Percentiles rank a stretch among this genome's conserved stretches.
Evolutionary conservation across 1,140 invertebrate species (phyloP).

Genomic region (Drosophila orosa): DNA sequence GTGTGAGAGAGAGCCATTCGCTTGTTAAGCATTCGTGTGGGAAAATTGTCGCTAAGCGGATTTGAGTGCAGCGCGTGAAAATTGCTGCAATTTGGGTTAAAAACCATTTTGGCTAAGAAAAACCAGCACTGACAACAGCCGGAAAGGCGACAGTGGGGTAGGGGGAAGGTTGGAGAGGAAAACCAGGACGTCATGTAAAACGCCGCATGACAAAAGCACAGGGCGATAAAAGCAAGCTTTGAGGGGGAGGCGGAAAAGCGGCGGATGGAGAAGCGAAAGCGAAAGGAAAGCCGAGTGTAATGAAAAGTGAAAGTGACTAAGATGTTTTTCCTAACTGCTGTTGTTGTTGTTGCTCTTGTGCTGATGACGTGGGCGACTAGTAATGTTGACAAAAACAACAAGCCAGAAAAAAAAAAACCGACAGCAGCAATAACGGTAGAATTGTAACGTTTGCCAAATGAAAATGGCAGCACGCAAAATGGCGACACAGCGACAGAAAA

Average conservation of each 20-base stretch:
- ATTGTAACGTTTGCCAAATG: conserved; percentile 52
- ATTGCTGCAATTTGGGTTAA: conserved; percentile 71
- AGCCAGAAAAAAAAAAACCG: conserved; percentile 4
- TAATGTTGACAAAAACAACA: conserved; percentile 49
- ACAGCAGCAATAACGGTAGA: conserved; percentile 45
- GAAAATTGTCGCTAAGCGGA: conserved; percentile 57
- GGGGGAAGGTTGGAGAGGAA: background rate
- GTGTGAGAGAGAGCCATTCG: conserved; percentile 4
- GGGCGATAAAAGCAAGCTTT: conserved; percentile 30
- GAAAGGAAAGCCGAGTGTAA: conserved; percentile 30
- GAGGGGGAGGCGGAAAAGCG: background rate
- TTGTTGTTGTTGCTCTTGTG: conserved; percentile 15
- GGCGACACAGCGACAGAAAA: conserved; percentile 9
- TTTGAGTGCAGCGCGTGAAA: conserved; percentile 60
- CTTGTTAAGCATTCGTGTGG: conserved; percentile 26
- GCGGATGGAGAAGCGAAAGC: conserved; percentile 24
- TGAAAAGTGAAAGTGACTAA: conserved; percentile 70
- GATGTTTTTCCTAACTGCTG: conserved; percentile 42
- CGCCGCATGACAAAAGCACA: conserved; percentile 51
- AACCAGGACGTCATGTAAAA: conserved; percentile 32
- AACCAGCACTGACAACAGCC: conserved; percentile 17
- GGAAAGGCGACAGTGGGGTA: background rate
- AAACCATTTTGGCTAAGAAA: conserved; percentile 70
- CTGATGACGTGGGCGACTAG: conserved; percentile 44
- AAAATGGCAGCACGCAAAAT: conserved; percentile 59